Evolutionary conservation across 2,797 vertebrate species (phyloP), one percentile per base, ranked within the genome.

Genomic region (Anomalospiza imberbis): DNA sequence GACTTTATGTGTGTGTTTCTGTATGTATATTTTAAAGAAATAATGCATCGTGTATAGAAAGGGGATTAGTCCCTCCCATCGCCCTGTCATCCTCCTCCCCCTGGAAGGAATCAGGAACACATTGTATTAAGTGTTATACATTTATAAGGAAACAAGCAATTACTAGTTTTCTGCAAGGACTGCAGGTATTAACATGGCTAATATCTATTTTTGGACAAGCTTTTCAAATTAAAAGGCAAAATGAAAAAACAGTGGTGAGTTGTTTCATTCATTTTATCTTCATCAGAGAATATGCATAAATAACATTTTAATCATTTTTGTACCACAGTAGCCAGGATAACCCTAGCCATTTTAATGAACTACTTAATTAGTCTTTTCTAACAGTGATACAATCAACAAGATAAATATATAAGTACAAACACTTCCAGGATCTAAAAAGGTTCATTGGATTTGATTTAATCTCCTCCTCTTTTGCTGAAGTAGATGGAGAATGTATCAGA

Each of bases 81-180:
- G 6, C 26, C 6, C 17, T 7, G 6, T 71, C 51, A 17, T 5
- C 3, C 1, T 4, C 3, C 4, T 38, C 5, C 3, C 1, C 4
- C 4, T 1, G 2, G 12, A 80, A 76, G n/a, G 28, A 77, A 38
- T 38, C 5, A 22, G 25, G 81, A 57, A n/a, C 9, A 36, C 4
- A 19, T 13, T 73, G 9, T 20, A 50, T 40, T 65, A 62, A 70
- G 17, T 44, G 3, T 13, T 79, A 24, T 7, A 53, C 47, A 79
- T 40, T 19, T 70, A 26, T 28, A 55, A 79, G 17, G 17, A 26
- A 85, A 67, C 19, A 62, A 22, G 5, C 9, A 83, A 29, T 63
- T 47, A 17, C 13, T 34, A 26, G 5, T 29, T 81, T 88, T 34
- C 34, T 80, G 31, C 42, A 81, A 88, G 32, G 15, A 83, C n/a